phyloP scores from a whole-genome alignment of 1,140 invertebrate genomes.

The Phthorimaea operculella region DNA sequence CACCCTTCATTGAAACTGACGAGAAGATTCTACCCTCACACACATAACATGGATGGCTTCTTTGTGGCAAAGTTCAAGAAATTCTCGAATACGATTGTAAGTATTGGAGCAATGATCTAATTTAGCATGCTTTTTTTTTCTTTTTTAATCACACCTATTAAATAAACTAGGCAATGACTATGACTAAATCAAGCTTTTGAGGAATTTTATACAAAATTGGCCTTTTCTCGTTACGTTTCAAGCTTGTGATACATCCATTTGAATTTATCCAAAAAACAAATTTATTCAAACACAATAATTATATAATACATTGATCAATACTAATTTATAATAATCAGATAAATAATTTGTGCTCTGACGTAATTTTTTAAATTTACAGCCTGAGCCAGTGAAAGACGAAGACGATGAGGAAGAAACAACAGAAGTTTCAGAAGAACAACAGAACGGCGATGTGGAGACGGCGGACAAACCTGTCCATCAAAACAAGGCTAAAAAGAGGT shows the following conservation, averaged over 20 bases:
- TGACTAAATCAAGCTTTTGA: too few species aligned
- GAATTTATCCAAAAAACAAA: too few species aligned
- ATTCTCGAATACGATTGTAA: slow-evolving; percentile 85
- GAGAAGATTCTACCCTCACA: slow-evolving; percentile 95
- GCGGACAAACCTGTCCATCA: slow-evolving; percentile 25
- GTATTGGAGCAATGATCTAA: slow-evolving; percentile 19
- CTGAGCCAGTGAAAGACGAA: slow-evolving; percentile 64
- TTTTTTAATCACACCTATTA: too few species aligned
- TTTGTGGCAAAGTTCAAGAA: slow-evolving; percentile 99
- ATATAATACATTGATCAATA: too few species aligned
- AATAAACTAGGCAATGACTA: too few species aligned
- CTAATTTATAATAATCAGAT: too few species aligned
- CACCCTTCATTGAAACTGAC: slow-evolving; percentile 93
- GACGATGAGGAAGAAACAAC: slow-evolving; percentile 63
- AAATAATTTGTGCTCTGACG: neutral
- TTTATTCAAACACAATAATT: too few species aligned
- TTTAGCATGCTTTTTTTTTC: too few species aligned
- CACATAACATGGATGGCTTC: slow-evolving; percentile 99
- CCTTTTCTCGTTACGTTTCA: too few species aligned
- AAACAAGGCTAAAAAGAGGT: slow-evolving; percentile 45
- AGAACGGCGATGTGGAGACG: slow-evolving; percentile 36
- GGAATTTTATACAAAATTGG: too few species aligned
- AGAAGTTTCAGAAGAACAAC: slow-evolving; percentile 24
- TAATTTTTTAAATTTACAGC: slow-evolving; percentile 31
- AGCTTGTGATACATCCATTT: too few species aligned